Percentiles rank a stretch among this genome's conserved stretches.
These are phyloP conservation scores for Crotophaga sulcirostris DNA, from an alignment of 2,113 vertebrate genomes.

Conservation along the genomic window DNA sequence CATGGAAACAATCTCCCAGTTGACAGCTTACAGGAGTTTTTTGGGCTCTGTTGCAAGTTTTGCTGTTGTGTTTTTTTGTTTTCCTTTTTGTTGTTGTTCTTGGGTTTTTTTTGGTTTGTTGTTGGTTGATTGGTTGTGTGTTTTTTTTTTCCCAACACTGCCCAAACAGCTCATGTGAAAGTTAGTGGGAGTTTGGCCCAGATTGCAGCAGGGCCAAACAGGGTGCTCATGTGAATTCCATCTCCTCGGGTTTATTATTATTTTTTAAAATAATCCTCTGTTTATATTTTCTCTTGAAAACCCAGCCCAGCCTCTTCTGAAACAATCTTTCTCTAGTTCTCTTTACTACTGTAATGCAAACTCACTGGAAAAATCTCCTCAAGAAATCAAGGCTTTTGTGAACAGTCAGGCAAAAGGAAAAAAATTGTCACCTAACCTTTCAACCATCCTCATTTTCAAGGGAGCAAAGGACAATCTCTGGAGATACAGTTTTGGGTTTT, in stretches of 20 bases:
- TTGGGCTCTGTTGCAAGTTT: background rate
- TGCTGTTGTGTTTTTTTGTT: no score
- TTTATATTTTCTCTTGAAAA: constrained; percentile 31
- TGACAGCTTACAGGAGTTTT: background rate
- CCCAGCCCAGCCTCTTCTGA: constrained; percentile 30
- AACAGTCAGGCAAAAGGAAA: background rate
- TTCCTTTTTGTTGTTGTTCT: no score
- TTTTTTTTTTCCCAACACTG: background rate
- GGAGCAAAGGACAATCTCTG: constrained; percentile 45
- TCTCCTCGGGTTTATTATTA: background rate
- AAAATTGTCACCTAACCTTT: constrained; percentile 53
- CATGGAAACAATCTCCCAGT: background rate
- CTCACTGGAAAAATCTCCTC: constrained; percentile 38
- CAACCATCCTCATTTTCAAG: constrained; percentile 30
- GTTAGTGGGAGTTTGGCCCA: background rate
- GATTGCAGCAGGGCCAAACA: background rate
- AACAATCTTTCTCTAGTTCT: constrained; percentile 46
- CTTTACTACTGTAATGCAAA: constrained; percentile 48
- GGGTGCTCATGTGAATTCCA: background rate
- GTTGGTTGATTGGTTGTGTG: no score
- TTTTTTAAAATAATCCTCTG: constrained; percentile 2
- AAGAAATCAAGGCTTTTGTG: constrained; percentile 57
- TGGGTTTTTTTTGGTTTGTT: no score
- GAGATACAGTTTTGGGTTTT: background rate
- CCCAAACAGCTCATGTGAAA: background rate